phyloP scores from a whole-genome alignment of 2,888 invertebrate genomes.

The Chloromyia formosa region DNA sequence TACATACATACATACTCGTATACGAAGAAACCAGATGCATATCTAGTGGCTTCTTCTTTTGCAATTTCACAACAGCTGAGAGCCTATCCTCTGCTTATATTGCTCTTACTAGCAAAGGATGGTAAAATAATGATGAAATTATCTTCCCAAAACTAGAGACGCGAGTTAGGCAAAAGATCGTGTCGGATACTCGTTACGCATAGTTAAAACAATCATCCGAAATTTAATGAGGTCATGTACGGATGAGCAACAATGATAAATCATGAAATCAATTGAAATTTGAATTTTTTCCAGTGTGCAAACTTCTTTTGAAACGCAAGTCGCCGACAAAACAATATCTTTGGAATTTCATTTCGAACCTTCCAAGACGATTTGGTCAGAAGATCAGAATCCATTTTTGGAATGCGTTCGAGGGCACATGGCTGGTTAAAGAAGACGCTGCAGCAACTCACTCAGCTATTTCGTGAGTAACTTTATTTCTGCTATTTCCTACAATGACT shows the following conservation, averaged over 20 bases:
- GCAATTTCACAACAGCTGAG: no score
- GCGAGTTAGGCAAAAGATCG: no score
- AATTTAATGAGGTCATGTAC: no score
- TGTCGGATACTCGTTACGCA: no score
- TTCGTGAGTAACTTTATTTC: conserved; percentile 30
- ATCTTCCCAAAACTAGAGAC: no score
- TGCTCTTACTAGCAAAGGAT: no score
- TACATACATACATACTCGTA: no score
- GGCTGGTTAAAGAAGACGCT: background rate
- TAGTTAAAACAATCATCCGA: no score
- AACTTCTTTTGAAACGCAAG: background rate
- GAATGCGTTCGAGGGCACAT: background rate
- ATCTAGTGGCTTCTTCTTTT: no score
- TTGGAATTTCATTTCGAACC: conserved; percentile 1
- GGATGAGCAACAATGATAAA: background rate
- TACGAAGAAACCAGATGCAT: no score
- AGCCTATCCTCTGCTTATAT: no score
- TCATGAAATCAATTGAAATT: conserved; percentile 2
- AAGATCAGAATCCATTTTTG: conserved; percentile 25
- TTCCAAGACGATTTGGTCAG: background rate
- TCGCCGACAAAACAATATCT: background rate
- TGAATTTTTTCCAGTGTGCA: background rate
- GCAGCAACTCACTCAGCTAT: background rate
- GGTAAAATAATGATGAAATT: no score
- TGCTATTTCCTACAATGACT: conserved; percentile 41